phyloP scores from a whole-genome alignment of 2,113 vertebrate species.

The Chaetodon auriga region DNA sequence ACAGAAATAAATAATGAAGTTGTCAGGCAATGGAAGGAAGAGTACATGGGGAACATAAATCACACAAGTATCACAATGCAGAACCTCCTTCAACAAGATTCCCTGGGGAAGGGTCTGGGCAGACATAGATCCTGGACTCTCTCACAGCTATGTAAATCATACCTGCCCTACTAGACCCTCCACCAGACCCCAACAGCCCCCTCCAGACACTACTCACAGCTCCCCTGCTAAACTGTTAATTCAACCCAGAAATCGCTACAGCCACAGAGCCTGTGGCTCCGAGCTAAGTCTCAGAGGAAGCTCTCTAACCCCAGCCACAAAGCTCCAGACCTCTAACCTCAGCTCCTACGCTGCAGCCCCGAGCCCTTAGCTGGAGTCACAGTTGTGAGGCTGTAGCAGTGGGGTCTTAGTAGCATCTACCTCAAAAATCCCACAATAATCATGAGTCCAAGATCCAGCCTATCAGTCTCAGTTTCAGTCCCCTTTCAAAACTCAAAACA shows the following conservation, averaged over 20 bases:
- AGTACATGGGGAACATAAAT: conserved; percentile 75
- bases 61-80: conserved; percentile 80
- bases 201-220: conserved; percentile 73
- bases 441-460: conserved; percentile 15
- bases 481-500: conserved; percentile 9
- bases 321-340: conserved; percentile 71
- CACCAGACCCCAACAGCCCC: conserved; percentile 63
- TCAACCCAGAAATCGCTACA: conserved; percentile 79
- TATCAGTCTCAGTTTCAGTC: conserved; percentile 9
- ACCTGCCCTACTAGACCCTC: conserved; percentile 69
- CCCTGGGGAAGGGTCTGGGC: conserved; percentile 67
- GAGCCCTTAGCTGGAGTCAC: conserved; percentile 33
- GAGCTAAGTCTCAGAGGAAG: conserved; percentile 76
- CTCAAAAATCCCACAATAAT: conserved; percentile 42
- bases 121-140: conserved; percentile 80
- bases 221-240: conserved; percentile 77
- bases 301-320: conserved; percentile 69
- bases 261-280: conserved; percentile 70
- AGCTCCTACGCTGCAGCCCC: conserved; percentile 48
- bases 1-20: conserved; percentile 79
- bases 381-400: conserved; percentile 27
- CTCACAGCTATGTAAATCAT: conserved; percentile 83
- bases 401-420: conserved; percentile 30
- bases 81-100: conserved; percentile 72
- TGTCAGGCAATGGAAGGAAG: conserved; percentile 70